A percentile compares a stretch with the other conserved stretches of the same genome.
Evolutionary conservation across 2,888 invertebrate genomes (phyloP).

Genomic region (Podotricha telesiphe): DNA sequence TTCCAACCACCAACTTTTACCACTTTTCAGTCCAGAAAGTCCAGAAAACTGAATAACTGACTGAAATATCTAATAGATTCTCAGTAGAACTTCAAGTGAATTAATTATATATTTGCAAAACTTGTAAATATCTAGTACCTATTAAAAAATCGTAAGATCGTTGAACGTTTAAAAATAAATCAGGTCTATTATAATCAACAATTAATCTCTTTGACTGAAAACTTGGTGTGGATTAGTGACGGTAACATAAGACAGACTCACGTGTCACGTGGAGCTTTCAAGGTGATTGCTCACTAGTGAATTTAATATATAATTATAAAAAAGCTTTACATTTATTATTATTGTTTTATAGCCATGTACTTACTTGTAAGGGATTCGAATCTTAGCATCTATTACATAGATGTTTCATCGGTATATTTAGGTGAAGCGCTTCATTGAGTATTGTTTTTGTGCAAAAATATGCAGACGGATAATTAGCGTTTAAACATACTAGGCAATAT

Average conservation of each 20-base stretch:
- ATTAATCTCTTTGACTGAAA: constrained; percentile 20
- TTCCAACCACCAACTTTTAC: no score
- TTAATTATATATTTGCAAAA: background rate
- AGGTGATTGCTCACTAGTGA: constrained; percentile 5
- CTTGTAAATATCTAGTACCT: background rate
- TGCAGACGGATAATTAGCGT: no score
- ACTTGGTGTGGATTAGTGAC: constrained; percentile 13
- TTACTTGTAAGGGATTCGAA: no score
- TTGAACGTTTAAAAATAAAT: constrained; percentile 25
- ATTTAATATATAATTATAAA: no score
- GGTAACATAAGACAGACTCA: constrained; percentile 5
- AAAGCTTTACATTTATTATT: no score
- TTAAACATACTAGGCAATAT: no score
- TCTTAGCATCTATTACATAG: no score
- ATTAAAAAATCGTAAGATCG: constrained; percentile 15
- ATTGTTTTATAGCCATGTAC: no score
- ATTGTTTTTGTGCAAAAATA: no score
- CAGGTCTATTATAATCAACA: constrained; percentile 8
- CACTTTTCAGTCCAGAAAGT: background rate
- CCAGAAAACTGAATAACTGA: background rate
- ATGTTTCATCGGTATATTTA: no score
- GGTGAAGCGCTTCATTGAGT: no score
- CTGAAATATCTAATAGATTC: background rate
- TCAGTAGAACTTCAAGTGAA: background rate
- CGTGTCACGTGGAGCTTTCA: constrained; percentile 27